Evolutionary conservation across 2,888 invertebrate species (phyloP).

Genomic region (Dinocampus coccinellae): DNA sequence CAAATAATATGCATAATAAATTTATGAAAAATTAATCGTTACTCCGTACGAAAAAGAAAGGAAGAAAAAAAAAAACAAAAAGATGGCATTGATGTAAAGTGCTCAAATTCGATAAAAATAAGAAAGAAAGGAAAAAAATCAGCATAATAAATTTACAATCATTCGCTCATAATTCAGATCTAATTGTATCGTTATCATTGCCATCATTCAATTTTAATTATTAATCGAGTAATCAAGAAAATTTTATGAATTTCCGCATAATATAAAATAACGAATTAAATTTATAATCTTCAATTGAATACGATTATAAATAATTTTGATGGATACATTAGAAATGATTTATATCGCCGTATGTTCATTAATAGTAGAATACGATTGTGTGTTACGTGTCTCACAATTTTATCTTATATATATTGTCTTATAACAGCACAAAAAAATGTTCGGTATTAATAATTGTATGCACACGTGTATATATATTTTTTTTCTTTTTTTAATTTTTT

Average conservation of each 20-base stretch:
- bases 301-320: constrained; percentile 7
- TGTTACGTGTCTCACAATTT: background rate
- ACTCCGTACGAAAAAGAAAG: background rate
- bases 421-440: background rate
- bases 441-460: constrained; percentile 8
- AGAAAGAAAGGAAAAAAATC: no score
- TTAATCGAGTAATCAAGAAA: background rate
- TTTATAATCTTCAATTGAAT: background rate
- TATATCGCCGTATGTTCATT: background rate
- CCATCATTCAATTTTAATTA: background rate
- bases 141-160: background rate
- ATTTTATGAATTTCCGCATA: background rate
- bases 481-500: background rate
- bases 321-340: constrained; percentile 19
- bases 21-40: background rate
- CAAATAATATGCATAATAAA: constrained; percentile 28
- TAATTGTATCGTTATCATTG: background rate
- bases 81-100: background rate
- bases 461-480: background rate
- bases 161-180: background rate
- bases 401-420: background rate
- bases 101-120: background rate
- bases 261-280: background rate
- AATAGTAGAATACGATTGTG: background rate
- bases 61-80: background rate